Evolutionary conservation across 2,113 vertebrate genomes (phyloP).

Genomic region (Leptobrachium ailaonicum): DNA sequence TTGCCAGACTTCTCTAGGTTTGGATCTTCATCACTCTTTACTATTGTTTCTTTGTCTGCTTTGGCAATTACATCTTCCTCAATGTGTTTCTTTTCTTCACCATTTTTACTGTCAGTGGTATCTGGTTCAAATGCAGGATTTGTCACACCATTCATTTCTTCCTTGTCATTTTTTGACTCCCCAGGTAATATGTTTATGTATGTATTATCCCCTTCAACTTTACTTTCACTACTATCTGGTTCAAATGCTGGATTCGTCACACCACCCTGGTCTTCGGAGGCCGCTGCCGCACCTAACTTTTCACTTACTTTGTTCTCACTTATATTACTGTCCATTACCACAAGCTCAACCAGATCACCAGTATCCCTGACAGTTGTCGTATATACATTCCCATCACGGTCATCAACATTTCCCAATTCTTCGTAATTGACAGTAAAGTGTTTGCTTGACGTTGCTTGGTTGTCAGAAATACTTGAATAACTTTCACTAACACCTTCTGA

Average conservation of each 20-base stretch:
- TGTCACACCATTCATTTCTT: neutral
- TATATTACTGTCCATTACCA: no score
- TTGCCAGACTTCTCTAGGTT: neutral
- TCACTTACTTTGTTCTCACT: no score
- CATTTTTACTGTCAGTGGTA: neutral
- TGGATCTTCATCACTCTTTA: neutral
- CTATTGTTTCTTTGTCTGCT: neutral
- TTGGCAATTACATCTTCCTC: neutral
- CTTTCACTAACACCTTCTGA: neutral
- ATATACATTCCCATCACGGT: neutral
- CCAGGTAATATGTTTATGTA: no score
- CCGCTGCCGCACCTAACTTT: no score
- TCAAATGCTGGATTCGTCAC: neutral
- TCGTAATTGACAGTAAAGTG: neutral
- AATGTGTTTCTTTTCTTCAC: no score
- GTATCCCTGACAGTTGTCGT: neutral
- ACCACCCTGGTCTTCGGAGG: no score
- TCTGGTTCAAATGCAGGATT: neutral
- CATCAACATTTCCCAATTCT: neutral
- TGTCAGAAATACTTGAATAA: conserved; percentile 1
- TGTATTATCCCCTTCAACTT: neutral
- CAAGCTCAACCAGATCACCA: neutral
- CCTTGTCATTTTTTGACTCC: neutral
- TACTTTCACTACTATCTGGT: neutral
- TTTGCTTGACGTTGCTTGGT: neutral